A percentile compares a stretch with the other conserved stretches of the same genome.
Conservation (phyloP, 1,140 invertebrate species). For the Tetramorium alpestre region DNA sequence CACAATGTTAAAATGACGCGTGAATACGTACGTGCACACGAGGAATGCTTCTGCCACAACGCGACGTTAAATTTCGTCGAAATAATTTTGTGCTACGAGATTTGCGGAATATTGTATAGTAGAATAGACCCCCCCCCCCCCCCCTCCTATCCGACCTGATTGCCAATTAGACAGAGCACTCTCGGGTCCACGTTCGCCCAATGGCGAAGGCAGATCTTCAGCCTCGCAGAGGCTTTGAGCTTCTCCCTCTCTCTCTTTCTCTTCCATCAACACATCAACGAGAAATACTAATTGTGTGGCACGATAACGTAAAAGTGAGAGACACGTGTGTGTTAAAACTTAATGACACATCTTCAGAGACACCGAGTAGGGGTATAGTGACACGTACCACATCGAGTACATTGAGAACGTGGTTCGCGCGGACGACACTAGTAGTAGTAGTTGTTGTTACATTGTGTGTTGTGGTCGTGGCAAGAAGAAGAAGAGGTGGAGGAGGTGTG, state of each 20-base stretch:
- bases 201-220: conserved; percentile 42
- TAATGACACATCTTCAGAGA: conserved; percentile 81
- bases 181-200: conserved; percentile 62
- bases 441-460: conserved; percentile 85
- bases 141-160: not conserved
- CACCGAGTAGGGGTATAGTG: conserved; percentile 83
- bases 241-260: conserved; percentile 20
- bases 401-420: conserved; percentile 84
- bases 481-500: conserved; percentile 85
- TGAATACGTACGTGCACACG: conserved; percentile 74
- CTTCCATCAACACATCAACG: conserved; percentile 74
- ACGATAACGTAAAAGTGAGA: conserved; percentile 79
- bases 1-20: conserved; percentile 65
- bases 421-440: conserved; percentile 83
- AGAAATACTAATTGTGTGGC: conserved; percentile 78
- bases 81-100: conserved; percentile 37
- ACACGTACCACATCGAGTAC: conserved; percentile 85
- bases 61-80: conserved; percentile 12
- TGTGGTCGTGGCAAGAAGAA: conserved; percentile 85
- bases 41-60: conserved; percentile 68
- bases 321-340: conserved; percentile 74
- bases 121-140: too few relatives aligned
- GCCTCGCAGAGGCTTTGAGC: conserved; percentile 52
- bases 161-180: conserved; percentile 52
- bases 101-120: not conserved